Conservation (phyloP, 2,797 vertebrate genomes). For the Darevskia mixta region DNA sequence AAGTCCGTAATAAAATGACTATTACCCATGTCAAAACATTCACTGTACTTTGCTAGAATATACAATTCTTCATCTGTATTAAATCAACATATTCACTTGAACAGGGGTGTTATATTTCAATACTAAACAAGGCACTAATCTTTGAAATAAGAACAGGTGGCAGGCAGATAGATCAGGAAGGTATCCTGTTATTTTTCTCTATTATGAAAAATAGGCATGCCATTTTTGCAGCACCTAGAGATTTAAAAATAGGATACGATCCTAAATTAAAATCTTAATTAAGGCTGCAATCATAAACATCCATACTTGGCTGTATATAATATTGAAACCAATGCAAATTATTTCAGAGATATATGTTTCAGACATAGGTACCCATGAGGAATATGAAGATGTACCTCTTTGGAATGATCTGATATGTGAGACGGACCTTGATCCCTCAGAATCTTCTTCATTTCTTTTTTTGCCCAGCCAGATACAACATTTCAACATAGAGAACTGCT, state of each 20-base stretch:
- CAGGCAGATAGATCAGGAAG: background rate
- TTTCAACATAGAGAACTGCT: too few relatives aligned
- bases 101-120: background rate
- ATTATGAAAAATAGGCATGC: background rate
- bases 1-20: background rate
- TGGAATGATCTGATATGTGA: background rate
- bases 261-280: constrained; percentile 11
- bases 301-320: background rate
- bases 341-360: background rate
- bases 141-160: background rate
- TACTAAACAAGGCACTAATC: background rate
- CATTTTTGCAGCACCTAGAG: background rate
- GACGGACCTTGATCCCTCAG: background rate
- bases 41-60: background rate
- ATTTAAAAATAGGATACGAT: background rate
- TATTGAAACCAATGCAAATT: background rate
- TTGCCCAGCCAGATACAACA: background rate
- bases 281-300: background rate
- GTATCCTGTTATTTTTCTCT: background rate
- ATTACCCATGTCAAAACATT: background rate
- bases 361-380: background rate
- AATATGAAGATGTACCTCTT: background rate
- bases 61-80: background rate
- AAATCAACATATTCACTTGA: background rate
- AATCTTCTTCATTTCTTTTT: background rate